Percentiles rank a stretch among this genome's conserved stretches.
Evolutionary conservation across 1,140 invertebrate genomes (phyloP).

Genomic region (Brachionus sp.): DNA sequence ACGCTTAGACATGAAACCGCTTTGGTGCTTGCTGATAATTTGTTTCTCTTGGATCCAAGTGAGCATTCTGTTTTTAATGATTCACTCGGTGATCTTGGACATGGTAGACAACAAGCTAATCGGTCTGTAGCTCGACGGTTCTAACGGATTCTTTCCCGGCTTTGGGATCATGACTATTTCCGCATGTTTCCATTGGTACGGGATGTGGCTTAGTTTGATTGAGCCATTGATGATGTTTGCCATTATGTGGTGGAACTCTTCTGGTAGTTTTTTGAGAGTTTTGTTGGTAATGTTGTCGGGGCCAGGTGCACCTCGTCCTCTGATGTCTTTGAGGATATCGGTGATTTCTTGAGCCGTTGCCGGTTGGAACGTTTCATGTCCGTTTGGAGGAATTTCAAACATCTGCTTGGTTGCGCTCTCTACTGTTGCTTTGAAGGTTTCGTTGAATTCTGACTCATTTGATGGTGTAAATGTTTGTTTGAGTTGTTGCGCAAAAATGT

Average conservation of each 20-base stretch:
- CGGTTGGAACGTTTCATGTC: not conserved
- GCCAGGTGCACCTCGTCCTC: not conserved
- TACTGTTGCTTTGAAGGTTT: not conserved
- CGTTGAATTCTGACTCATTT: too few species aligned
- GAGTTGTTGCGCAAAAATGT: too few species aligned
- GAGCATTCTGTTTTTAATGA: conserved; percentile 36
- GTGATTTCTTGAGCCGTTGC: not conserved
- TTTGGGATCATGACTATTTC: conserved; percentile 45
- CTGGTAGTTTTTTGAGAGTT: not conserved
- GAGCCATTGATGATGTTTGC: not conserved
- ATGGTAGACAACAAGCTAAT: conserved; percentile 41
- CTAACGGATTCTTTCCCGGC: conserved; percentile 32
- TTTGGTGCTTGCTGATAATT: conserved; percentile 27
- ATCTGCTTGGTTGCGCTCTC: not conserved
- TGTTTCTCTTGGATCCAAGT: conserved; percentile 2
- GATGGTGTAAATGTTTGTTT: too few species aligned
- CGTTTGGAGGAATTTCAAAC: not conserved
- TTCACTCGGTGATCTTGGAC: conserved; percentile 41
- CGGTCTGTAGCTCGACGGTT: conserved; percentile 43
- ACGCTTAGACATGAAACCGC: conserved; percentile 51
- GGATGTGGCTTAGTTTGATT: not conserved
- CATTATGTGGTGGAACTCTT: not conserved
- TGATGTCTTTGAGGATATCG: not conserved
- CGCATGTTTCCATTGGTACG: conserved; percentile 44
- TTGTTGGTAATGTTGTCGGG: not conserved